A percentile compares a stretch with the other conserved stretches of the same genome.
phyloP scores from a whole-genome alignment of 2,113 vertebrate species.

The Oryzias javanicus region DNA sequence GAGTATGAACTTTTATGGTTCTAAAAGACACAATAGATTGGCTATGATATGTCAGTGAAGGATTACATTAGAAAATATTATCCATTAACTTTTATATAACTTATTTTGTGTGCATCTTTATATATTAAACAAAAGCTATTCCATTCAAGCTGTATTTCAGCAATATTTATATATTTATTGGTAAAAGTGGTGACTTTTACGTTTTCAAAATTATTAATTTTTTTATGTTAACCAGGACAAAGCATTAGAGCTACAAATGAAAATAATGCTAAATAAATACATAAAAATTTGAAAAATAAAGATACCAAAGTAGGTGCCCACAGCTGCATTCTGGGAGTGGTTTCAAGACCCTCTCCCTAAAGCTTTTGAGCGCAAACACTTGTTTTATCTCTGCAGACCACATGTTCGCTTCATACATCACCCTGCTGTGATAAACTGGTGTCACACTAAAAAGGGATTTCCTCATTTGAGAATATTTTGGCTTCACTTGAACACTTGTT shows the following conservation, averaged over 20 bases:
- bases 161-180: no score
- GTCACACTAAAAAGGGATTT: constrained; percentile 22
- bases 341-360: constrained; percentile 21
- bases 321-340: constrained; percentile 46
- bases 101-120: neutral
- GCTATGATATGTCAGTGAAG: neutral
- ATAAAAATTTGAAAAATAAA: no score
- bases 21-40: neutral
- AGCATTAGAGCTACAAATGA: no score
- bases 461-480: constrained; percentile 5
- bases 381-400: constrained; percentile 68
- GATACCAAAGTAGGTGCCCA: neutral
- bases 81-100: neutral
- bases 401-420: constrained; percentile 35
- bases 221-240: no score
- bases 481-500: no score
- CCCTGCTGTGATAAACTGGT: constrained; percentile 5
- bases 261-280: no score
- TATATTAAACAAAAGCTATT: neutral
- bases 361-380: constrained; percentile 39
- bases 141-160: no score
- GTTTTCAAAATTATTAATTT: no score
- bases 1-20: constrained; percentile 45
- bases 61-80: neutral
- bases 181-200: no score